Base-by-base conservation (phyloP, 2,888 invertebrate species). In the Amaurobius ferox region DNA sequence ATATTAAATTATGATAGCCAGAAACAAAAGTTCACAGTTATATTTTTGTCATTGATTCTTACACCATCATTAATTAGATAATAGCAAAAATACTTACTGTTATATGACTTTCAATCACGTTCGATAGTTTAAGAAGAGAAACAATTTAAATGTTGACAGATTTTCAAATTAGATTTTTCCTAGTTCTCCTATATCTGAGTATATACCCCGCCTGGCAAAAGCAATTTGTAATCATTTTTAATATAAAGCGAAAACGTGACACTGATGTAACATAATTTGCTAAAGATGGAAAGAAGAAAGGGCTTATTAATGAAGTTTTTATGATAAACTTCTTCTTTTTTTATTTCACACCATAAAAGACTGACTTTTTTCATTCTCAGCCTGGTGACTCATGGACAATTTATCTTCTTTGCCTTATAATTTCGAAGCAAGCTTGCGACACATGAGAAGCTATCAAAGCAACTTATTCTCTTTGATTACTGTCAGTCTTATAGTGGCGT, bases 151-250 rank as follows among this genome's bases (percentile, higher is more conserved):
- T 39, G 16, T 28, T 9, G 55, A 13, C 26, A 61, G 35, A n/a
- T 32, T 73, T 73, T 35, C 62, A 73, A 73, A 73, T 73, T 55
- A 74, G 74, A 61, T 74, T 74, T 29, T 64, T 48, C 68, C 29
- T 44, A 19, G 28, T 71, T 11, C 71, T 16, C 29, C 48, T 40
- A 29, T 26, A 19, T 30, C 48, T n/a, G n/a, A 23, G n/a, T 28
- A 44, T 30, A 48, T 71, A 44, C 30, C 29, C 48, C 71, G n/a
- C n/a, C n/a, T n/a, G n/a, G n/a, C n/a, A n/a, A n/a, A n/a, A n/a
- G n/a, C n/a, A 72, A 72, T 72, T 55, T 55, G 23, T 72, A 55
- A 55, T 19, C 30, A 48, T 61, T 32, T 70, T 72, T 72, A 72
- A 55, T 72, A 61, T 32, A 28, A 9, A 30, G 9, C 13, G 72